phyloP scores from a whole-genome alignment of 2,113 vertebrate genomes.

The Meriones unguiculatus region DNA sequence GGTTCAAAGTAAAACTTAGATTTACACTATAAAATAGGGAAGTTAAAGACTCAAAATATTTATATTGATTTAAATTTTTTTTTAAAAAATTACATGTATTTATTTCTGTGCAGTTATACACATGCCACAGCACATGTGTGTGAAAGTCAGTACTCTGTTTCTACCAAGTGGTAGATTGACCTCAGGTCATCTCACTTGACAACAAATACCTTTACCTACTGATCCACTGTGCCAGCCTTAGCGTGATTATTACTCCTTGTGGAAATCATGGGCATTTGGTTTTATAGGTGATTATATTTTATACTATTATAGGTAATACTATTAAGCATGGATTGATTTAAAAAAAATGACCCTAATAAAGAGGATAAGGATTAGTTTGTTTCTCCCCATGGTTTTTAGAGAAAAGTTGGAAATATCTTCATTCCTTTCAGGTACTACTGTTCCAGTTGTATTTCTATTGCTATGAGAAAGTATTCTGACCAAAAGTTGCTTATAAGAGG shows the following conservation, averaged over 20 bases:
- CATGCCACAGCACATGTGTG: background rate
- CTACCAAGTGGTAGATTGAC: background rate
- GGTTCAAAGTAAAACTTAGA: slow-evolving; percentile 34
- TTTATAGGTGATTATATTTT: background rate
- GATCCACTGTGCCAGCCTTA: background rate
- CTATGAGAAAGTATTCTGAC: background rate
- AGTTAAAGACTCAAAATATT: background rate
- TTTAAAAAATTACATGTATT: background rate
- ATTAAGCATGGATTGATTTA: background rate
- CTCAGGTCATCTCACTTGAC: background rate
- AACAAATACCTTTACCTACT: background rate
- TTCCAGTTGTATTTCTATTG: background rate
- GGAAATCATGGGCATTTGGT: background rate
- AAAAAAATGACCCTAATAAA: slow-evolving; percentile 42
- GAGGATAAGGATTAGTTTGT: background rate
- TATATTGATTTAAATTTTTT: background rate
- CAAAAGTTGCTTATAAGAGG: background rate
- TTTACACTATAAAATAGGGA: background rate
- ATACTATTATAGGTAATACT: slow-evolving; percentile 35
- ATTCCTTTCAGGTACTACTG: background rate
- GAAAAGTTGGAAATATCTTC: background rate
- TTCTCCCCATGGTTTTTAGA: slow-evolving; percentile 8
- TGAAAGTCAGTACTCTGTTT: background rate
- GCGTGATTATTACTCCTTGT: slow-evolving; percentile 9
- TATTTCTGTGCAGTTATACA: background rate